A percentile compares a stretch with the other conserved stretches of the same genome.
Conservation (phyloP, 2,797 vertebrate species). For the Myotis planiceps region DNA sequence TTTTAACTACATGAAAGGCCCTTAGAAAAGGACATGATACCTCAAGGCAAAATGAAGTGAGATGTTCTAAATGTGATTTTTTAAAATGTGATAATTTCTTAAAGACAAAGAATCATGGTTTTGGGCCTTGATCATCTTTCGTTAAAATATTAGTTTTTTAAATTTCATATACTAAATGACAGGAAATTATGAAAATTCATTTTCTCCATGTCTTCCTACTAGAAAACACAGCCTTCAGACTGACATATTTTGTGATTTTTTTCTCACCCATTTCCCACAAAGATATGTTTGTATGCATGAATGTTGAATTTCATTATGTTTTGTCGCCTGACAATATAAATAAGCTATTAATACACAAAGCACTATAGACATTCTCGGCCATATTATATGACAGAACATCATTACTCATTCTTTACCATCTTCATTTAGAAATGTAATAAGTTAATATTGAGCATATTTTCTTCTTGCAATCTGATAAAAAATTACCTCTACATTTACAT, state of each 20-base stretch:
- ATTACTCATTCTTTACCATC: conserved; percentile 22
- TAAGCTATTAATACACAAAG: conserved; percentile 45
- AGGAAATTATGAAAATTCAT: neutral
- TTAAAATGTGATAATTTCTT: neutral
- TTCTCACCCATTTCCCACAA: neutral
- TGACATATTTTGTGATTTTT: neutral
- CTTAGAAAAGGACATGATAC: neutral
- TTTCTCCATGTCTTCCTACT: conserved; percentile 16
- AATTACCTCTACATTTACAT: conserved; percentile 35
- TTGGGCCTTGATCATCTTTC: neutral
- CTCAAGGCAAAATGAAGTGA: neutral
- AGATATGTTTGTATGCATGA: conserved; percentile 13
- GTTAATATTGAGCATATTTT: conserved; percentile 36
- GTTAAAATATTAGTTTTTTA: neutral
- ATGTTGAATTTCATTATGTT: conserved; percentile 39
- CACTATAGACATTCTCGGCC: neutral
- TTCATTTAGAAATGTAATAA: conserved; percentile 48
- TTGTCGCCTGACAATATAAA: conserved; percentile 36
- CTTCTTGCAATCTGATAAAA: conserved; percentile 37
- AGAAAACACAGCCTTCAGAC: neutral
- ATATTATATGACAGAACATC: neutral
- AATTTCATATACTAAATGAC: neutral
- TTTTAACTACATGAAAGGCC: neutral
- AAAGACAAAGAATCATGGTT: neutral
- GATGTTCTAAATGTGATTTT: neutral